Percentiles rank a stretch among this genome's conserved stretches.
These are phyloP conservation scores for Hydrophis major DNA, from an alignment of 2,797 vertebrate species.

Conservation along the genomic window DNA sequence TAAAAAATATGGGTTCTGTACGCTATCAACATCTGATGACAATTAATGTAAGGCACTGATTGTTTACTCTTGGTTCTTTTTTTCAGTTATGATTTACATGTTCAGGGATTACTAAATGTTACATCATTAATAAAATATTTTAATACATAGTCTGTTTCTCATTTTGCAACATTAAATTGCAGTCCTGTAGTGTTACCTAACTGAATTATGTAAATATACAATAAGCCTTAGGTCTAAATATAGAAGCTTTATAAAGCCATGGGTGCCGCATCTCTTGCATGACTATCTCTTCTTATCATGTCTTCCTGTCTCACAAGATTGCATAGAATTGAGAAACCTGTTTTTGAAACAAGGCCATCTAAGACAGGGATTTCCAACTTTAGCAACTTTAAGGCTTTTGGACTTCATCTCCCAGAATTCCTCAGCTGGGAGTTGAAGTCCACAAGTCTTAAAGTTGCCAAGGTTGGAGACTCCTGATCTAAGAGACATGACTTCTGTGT, in stretches of 20 bases:
- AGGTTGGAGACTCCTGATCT: background rate
- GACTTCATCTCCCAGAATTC: no score
- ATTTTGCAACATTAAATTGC: background rate
- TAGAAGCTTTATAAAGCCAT: background rate
- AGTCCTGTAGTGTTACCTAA: background rate
- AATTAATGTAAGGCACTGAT: constrained; percentile 85
- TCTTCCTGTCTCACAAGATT: background rate
- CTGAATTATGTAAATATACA: background rate
- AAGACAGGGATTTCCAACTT: no score
- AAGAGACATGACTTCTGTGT: background rate
- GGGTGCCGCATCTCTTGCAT: background rate
- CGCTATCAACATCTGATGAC: constrained; percentile 96
- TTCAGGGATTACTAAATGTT: background rate
- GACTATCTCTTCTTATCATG: background rate
- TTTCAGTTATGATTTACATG: background rate
- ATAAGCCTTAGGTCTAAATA: background rate
- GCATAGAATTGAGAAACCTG: background rate
- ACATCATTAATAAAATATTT: background rate
- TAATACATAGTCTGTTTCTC: background rate
- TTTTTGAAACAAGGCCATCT: background rate
- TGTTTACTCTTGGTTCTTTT: background rate
- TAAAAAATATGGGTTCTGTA: constrained; percentile 95
- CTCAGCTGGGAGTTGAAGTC: no score
- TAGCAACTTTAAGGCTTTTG: no score
- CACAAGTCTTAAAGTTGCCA: no score